Base-by-base conservation (phyloP, 2,888 invertebrate genomes). In the Lasioglossum villosulum region DNA sequence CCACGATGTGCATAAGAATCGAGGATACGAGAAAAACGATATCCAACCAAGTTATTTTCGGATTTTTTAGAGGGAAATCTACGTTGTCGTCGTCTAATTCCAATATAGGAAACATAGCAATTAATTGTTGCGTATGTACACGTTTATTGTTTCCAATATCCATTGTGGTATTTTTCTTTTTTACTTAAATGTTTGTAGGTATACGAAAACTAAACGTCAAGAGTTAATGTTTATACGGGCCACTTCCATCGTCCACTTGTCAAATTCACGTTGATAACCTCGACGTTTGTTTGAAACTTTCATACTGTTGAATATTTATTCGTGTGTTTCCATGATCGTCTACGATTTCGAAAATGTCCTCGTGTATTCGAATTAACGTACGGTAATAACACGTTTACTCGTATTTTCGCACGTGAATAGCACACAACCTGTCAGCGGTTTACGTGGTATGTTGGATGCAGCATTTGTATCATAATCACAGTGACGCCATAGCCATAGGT, bases 1-100 rank as follows among this genome's bases (percentile, higher is more conserved):
- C 97, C 75, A 97, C 95, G 34, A 97, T 95, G 94, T 97, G 97
- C 83, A 97, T 97, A 76, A 96, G 93, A 78, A 97, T 97, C 2
- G 97, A 97, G 37, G 97, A 96, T 75, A 96, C 92, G 90, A 97
- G 96, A 93, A 96, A 96, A 78, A 97, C 95, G 84, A 97, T 96
- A 94, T 97, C 97, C 92, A 96, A 96, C 88, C 96, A 96, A 0
- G 96, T 90, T 74, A 94, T 93, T 63, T 56, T 86, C n/a, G 92
- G 93, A 86, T 89, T 92, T 48, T 86, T 90, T 16, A 92, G 86
- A 66, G 94, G 93, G 80, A 92, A 83, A 77, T 95, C 94, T 66
- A 91, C 92, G 34, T 89, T 92, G 75, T 95, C 94, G 8, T 52
- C 70, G 63, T 90, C 89, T 10, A 83, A 76, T 75, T 89, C 90